Evolutionary conservation across 2,888 invertebrate species (phyloP).

Genomic region (Polyommatus iphigenia): DNA sequence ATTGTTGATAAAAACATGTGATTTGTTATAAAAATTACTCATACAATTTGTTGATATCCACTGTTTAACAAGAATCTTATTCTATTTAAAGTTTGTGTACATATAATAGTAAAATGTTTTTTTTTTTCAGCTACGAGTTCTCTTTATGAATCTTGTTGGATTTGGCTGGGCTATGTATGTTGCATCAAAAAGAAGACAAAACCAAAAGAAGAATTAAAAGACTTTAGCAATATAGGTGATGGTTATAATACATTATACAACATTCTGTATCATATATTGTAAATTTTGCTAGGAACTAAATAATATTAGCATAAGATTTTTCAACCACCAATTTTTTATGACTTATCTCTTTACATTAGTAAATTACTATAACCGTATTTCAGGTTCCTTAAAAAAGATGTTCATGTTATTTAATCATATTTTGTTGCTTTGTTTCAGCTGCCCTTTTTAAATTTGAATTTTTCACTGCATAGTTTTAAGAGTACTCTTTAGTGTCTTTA

Average conservation of each 20-base stretch:
- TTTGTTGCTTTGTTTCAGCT: too few relatives aligned
- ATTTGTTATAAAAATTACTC: background rate
- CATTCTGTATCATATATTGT: slow-evolving; percentile 3
- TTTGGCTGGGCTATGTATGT: slow-evolving; percentile 89
- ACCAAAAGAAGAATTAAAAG: slow-evolving; percentile 53
- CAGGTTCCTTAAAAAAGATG: too few relatives aligned
- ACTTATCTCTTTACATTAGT: too few relatives aligned
- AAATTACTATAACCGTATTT: too few relatives aligned
- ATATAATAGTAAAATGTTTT: slow-evolving; percentile 31
- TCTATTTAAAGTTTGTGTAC: background rate
- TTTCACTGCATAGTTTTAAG: too few relatives aligned
- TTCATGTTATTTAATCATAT: too few relatives aligned
- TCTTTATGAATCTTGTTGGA: slow-evolving; percentile 87
- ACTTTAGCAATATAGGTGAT: slow-evolving; percentile 36
- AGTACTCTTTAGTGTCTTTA: too few relatives aligned
- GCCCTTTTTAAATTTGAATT: too few relatives aligned
- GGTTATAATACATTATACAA: slow-evolving; percentile 34
- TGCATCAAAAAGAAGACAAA: slow-evolving; percentile 83
- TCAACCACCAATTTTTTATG: too few relatives aligned
- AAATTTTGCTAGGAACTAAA: background rate
- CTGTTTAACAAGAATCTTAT: too few relatives aligned
- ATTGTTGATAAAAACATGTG: background rate
- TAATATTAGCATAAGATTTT: background rate
- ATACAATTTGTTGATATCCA: background rate
- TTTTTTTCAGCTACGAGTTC: slow-evolving; percentile 85